Evolutionary conservation across 1,140 invertebrate species (phyloP), one percentile per base, ranked within the genome.

Genomic region (Brachionus rubens): DNA sequence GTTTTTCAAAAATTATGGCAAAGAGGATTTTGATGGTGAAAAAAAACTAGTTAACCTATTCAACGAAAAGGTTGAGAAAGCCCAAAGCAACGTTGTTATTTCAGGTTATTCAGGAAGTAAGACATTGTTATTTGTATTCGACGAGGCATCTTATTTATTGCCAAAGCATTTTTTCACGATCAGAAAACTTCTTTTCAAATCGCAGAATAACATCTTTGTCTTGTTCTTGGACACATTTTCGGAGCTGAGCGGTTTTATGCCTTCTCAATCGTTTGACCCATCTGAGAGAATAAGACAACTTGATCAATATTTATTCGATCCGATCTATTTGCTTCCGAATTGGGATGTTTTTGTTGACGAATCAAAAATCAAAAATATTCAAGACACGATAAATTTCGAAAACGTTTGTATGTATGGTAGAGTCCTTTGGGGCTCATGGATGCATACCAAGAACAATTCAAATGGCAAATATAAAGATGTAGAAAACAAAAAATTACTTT

Each of bases 311-410:
- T 12, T 62, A 19, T 62, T 62, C 24, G 56, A 62, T 1, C 56
- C 56, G 40, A 62, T 62, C 19, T 62, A 62, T 62, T 40, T 62
- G 19, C 30, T 62, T 19, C 56, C 56, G 2, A 62, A 62, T 62
- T 62, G 36, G 56, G 56, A 62, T 62, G 36, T 62, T 4, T 62
- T 41, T 62, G 28, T 41, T 26, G 19, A 62, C 14, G 30, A 62
- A 7, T 1, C n/a, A 16, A 19, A 5, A 62, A 36, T 62, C 14
- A 19, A 62, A 40, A 41, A 3, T 40, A 62, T 62, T 1, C 0
- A 40, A 40, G 56, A 62, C 7, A 62, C 56, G 19, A 33, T 41
- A 0, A 62, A 62, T 40, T 62, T 36, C 24, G 56, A 62, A 62
- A 62, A 62, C 3, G 10, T 62, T 33, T 62, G 56, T 19, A 40